Conservation (phyloP, 2,797 vertebrate genomes). For the Capromys pilorides region DNA sequence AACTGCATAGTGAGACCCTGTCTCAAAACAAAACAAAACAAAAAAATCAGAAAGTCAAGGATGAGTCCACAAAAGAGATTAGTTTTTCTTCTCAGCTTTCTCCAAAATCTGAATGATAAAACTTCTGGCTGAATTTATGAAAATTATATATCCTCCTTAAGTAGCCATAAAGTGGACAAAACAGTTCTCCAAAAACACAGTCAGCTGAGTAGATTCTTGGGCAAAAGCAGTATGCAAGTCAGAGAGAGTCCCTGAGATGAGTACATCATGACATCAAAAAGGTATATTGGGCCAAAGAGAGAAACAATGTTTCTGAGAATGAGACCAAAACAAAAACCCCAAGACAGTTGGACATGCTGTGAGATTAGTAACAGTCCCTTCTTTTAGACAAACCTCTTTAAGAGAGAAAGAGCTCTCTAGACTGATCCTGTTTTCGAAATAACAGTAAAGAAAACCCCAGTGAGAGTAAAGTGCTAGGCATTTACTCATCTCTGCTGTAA, state of each 20-base stretch:
- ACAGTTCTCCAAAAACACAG: constrained; percentile 35
- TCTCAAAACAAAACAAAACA: too few relatives aligned
- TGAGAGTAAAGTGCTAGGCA: not conserved
- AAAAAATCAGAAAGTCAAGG: constrained; percentile 59
- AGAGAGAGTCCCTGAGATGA: not conserved
- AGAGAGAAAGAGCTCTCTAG: constrained; percentile 22
- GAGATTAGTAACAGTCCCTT: constrained; percentile 11
- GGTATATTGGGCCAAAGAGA: not conserved
- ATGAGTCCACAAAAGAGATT: not conserved
- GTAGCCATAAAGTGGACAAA: constrained; percentile 43
- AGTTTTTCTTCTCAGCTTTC: constrained; percentile 45
- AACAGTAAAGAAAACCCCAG: not conserved
- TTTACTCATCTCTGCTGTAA: not conserved
- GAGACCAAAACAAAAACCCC: constrained; percentile 43
- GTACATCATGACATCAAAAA: constrained; percentile 8
- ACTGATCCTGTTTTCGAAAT: not conserved
- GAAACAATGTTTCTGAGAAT: constrained; percentile 46
- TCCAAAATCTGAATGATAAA: constrained; percentile 66
- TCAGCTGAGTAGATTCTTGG: constrained; percentile 13
- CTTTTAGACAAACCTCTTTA: constrained; percentile 26
- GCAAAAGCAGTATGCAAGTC: constrained; percentile 62
- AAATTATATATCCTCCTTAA: constrained; percentile 50
- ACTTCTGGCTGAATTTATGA: constrained; percentile 25
- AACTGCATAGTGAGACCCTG: too few relatives aligned
- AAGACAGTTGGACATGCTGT: not conserved